Base-by-base conservation (phyloP, 2,797 vertebrate species). In the Holocentrus rufus region DNA sequence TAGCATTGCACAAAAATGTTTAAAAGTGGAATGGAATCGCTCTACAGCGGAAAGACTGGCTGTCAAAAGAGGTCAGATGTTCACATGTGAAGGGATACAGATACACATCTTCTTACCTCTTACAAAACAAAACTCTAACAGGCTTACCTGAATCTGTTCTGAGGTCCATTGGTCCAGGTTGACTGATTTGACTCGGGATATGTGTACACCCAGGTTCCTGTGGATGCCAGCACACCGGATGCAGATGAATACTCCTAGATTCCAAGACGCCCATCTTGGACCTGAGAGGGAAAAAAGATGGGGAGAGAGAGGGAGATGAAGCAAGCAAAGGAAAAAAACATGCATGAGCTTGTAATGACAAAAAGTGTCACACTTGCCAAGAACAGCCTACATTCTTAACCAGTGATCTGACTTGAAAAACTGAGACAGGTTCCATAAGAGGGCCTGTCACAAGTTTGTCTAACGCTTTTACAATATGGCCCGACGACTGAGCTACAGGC, bases 261-360 rank as follows among this genome's bases (percentile, higher is more conserved):
- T 99, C 98, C 98, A 99, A 54, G 98, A 99, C 0, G 98, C 97
- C 98, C 98, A 99, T 93, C 98, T 94, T 17, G 98, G 98, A 88
- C 98, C 98, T 99, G 85, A 59, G 5, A 25, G 22, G 10, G n/a
- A 10, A 22, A n/a, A 36, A 46, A 46, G 39, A 14, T 3, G 3
- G 39, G 13, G 11, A 42, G 39, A 66, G 30, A 69, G 17, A 2
- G 17, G 53, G 44, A 60, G 5, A 53, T 2, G 8, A 47, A 18
- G 23, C 4, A 44, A 15, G n/a, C 15, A 34, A 27, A 23, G 56
- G 30, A 54, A 2, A 54, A 2, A 2, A 30, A 74, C 79, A 65
- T 39, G 57, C 1, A 1, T 2, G 42, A 25, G 59, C 63, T 31
- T 71, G 76, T 3, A 42, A 17, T n/a, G n/a, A 46, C 50, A 76